Conservation (phyloP, 2,888 invertebrate species). For the Hirtodrosophila duncani region DNA sequence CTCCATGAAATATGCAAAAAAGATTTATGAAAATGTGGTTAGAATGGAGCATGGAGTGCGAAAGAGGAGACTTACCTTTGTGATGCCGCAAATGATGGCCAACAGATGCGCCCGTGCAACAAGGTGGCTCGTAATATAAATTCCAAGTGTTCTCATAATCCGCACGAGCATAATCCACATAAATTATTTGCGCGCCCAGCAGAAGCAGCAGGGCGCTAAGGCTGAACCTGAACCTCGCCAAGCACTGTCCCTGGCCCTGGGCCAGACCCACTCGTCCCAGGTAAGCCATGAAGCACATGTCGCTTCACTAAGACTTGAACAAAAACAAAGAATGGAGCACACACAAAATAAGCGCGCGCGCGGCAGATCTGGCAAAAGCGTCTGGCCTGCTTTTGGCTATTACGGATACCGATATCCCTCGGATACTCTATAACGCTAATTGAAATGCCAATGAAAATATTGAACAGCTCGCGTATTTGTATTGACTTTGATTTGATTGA, state of each 20-base stretch:
- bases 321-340: conserved; percentile 4
- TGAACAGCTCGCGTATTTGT: conserved; percentile 14
- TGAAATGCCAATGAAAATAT: conserved; percentile 25
- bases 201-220: conserved; percentile 47
- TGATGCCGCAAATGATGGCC: conserved; percentile 85
- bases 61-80: conserved; percentile 81
- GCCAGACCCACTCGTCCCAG: too few relatives aligned
- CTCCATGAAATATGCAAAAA: conserved; percentile 28
- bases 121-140: conserved; percentile 87
- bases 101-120: conserved; percentile 82
- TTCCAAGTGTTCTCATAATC: conserved; percentile 84
- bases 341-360: conserved; percentile 1
- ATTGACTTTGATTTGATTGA: too few relatives aligned
- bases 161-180: conserved; percentile 77
- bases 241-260: conserved; percentile 7
- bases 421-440: too few relatives aligned
- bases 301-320: conserved; percentile 6
- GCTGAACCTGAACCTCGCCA: conserved; percentile 30
- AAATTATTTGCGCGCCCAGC: conserved; percentile 64
- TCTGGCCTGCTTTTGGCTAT: too few relatives aligned
- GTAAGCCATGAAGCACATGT: conserved; percentile 26
- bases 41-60: conserved; percentile 1
- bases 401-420: too few relatives aligned
- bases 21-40: too few relatives aligned
- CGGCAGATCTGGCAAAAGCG: background rate